Base-by-base conservation (phyloP, 2,797 vertebrate species). In the Amblyopsis hoosieri region DNA sequence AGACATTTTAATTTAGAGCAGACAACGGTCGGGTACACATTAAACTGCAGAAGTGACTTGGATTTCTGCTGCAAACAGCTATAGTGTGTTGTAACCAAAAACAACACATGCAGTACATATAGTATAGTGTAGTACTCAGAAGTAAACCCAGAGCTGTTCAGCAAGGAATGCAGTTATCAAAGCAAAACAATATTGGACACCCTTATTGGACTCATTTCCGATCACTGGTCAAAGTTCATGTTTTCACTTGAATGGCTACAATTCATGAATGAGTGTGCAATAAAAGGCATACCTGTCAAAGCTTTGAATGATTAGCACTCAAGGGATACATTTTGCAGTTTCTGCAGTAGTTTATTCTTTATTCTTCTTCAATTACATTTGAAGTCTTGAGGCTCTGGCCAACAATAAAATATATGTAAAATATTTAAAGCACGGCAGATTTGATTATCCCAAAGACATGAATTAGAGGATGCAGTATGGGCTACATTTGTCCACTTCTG, bases 221-320 rank as follows among this genome's bases (percentile, higher is more conserved):
- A 74, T 81, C 66, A 67, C 42, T 50, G 66, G 66, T 64, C 78
- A 81, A 75, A 72, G 76, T 81, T 79, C 56, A 74, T 65, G 77
- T 75, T 89, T 88, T 78, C 53, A 70, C 69, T 73, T 84, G 75
- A 86, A 77, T 78, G 70, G 51, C 57, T 71, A 67, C 66, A 69
- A 65, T 76, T 59, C 87, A 64, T 79, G 64, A 66, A 76, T 66
- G 75, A 86, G 69, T 75, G 75, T 67, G 52, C 56, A 76, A 45
- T 56, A 50, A 74, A 80, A 75, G 67, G 52, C 68, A 65, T 54
- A 15, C 48, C 60, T 85, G 66, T 60, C 69, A 78, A 80, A 68
- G 71, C 60, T n/a, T 31, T 11, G 67, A 78, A 66, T 67, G 69
- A 74, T 90, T 86, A 54, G 23, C 53, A 74, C 72, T 74, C 57